Evolutionary conservation across 2,113 vertebrate genomes (phyloP).

Genomic region (Mystacornis crossleyi): DNA sequence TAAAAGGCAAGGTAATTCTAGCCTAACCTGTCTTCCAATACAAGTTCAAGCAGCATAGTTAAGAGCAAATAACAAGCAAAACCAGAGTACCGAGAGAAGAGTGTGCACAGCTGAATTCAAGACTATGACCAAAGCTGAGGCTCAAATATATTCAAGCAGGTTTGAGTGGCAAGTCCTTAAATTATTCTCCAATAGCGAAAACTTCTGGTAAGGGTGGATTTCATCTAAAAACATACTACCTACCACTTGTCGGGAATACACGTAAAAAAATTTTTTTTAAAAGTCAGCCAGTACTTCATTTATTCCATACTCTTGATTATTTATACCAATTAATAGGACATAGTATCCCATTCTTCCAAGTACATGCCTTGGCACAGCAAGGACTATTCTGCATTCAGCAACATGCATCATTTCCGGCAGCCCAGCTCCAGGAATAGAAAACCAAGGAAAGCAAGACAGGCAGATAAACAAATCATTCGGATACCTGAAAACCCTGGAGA

Average conservation of each 20-base stretch:
- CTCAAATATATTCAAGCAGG: not conserved
- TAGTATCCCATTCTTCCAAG: slow-evolving; percentile 12
- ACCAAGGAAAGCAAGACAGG: not conserved
- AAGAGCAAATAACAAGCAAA: not conserved
- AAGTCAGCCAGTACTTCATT: not conserved
- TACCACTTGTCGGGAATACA: not conserved
- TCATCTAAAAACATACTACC: not conserved
- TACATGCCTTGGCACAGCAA: not conserved
- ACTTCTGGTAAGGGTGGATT: not conserved
- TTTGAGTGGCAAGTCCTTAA: not conserved
- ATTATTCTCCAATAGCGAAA: not conserved
- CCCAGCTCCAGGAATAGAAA: not conserved
- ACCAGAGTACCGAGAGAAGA: not conserved
- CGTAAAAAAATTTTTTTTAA: not conserved
- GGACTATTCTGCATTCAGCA: not conserved
- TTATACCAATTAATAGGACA: not conserved
- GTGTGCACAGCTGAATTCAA: not conserved
- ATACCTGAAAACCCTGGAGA: slow-evolving; percentile 50
- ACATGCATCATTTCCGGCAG: slow-evolving; percentile 1
- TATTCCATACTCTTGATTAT: not conserved
- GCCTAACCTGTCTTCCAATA: not conserved
- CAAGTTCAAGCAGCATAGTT: not conserved
- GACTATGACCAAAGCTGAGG: not conserved
- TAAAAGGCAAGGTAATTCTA: not conserved
- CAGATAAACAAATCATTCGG: not conserved